A percentile compares a stretch with the other conserved stretches of the same genome.
phyloP scores from a whole-genome alignment of 2,888 invertebrate species.

The Poecilobothrus nobilitatus region DNA sequence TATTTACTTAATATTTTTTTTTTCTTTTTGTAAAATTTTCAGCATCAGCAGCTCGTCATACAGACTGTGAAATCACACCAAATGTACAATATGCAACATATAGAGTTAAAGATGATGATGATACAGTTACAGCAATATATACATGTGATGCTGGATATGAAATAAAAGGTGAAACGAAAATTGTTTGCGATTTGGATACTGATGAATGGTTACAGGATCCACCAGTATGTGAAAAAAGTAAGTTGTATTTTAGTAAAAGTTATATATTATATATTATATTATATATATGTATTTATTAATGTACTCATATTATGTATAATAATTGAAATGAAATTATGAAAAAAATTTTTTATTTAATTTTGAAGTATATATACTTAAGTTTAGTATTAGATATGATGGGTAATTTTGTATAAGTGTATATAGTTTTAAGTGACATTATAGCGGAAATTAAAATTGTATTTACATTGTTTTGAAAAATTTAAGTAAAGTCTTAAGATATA shows the following conservation, averaged over 20 bases:
- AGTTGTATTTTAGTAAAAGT: constrained; percentile 18
- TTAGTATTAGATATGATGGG: no score
- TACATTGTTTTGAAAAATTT: no score
- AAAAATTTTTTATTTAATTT: no score
- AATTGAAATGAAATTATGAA: no score
- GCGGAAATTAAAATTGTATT: no score
- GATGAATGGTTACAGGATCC: constrained; percentile 39
- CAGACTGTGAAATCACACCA: constrained; percentile 39
- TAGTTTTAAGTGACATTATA: no score
- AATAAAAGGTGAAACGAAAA: constrained; percentile 31
- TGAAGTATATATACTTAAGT: no score
- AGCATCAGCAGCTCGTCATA: constrained; percentile 25
- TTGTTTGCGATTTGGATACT: constrained; percentile 36
- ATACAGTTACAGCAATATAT: constrained; percentile 38
- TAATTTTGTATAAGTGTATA: no score
- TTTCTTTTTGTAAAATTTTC: neutral
- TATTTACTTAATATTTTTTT: neutral
- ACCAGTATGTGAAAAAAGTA: constrained; percentile 34
- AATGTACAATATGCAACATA: constrained; percentile 32
- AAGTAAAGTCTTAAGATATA: no score
- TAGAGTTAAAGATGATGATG: constrained; percentile 30
- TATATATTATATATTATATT: constrained; percentile 8
- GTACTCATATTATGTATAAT: no score
- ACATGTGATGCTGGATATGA: constrained; percentile 35
- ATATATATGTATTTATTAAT: neutral